These are phyloP conservation scores for Arizona elegans DNA, from an alignment of 2,113 vertebrate species.

Conservation along the genomic window DNA sequence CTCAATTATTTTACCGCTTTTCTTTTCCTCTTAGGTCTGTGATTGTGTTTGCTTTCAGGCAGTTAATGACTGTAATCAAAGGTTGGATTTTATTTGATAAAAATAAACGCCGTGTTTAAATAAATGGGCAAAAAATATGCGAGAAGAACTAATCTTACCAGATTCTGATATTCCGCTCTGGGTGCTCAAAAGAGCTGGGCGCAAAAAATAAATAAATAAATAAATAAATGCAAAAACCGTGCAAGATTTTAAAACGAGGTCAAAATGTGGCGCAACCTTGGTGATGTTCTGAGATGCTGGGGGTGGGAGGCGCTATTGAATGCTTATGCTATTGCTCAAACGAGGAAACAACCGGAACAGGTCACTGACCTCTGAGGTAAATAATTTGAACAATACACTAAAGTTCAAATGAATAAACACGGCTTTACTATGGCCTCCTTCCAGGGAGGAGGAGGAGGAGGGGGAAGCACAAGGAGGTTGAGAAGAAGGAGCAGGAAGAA, in stretches of 20 bases:
- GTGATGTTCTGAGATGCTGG: neutral
- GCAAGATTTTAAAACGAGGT: neutral
- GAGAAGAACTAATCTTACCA: neutral
- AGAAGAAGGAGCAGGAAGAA: too few relatives aligned
- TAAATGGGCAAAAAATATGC: neutral
- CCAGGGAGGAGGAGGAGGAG: too few relatives aligned
- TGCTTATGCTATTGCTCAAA: neutral
- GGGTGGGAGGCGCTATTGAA: neutral
- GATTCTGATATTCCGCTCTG: neutral
- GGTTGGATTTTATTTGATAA: neutral
- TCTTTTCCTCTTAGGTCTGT: neutral
- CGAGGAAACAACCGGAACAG: neutral
- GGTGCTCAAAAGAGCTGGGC: neutral
- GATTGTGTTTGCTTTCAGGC: neutral
- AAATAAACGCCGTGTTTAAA: neutral
- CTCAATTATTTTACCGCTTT: neutral
- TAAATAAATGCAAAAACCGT: neutral
- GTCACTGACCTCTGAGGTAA: neutral
- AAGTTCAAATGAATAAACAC: neutral
- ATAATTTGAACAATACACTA: neutral
- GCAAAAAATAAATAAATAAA: neutral
- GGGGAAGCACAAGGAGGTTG: too few relatives aligned
- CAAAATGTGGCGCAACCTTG: neutral
- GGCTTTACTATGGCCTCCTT: neutral
- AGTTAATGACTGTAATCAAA: neutral